phyloP scores from a whole-genome alignment of 2,888 invertebrate genomes.

The Zele albiditarsus region DNA sequence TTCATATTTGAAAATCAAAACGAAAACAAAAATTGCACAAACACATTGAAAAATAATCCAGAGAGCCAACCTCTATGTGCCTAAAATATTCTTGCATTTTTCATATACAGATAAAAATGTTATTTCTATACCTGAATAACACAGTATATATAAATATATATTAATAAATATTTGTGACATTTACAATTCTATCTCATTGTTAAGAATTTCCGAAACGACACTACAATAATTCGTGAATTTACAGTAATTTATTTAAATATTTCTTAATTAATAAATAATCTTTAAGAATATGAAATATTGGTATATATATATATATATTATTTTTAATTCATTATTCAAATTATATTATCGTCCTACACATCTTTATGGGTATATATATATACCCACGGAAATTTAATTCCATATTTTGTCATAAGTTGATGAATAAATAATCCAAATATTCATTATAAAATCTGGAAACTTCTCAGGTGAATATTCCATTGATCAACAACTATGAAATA shows the following conservation, averaged over 20 bases:
- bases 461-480: no score
- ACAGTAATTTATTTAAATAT: neutral
- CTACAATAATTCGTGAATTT: neutral
- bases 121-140: neutral
- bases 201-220: neutral
- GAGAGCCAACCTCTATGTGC: slow-evolving; percentile 2
- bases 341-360: neutral
- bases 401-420: no score
- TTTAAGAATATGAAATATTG: neutral
- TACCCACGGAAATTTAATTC: no score
- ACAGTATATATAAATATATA: neutral
- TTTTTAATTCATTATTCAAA: neutral
- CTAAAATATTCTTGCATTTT: slow-evolving; percentile 29
- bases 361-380: no score
- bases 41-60: neutral
- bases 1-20: neutral
- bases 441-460: no score
- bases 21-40: neutral
- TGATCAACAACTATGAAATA: no score
- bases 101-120: neutral
- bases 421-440: no score
- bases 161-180: neutral
- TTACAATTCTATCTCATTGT: neutral
- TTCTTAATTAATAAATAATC: neutral
- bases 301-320: neutral